Base-by-base conservation (phyloP, 2,113 vertebrate species). In the Lycaon pictus region DNA sequence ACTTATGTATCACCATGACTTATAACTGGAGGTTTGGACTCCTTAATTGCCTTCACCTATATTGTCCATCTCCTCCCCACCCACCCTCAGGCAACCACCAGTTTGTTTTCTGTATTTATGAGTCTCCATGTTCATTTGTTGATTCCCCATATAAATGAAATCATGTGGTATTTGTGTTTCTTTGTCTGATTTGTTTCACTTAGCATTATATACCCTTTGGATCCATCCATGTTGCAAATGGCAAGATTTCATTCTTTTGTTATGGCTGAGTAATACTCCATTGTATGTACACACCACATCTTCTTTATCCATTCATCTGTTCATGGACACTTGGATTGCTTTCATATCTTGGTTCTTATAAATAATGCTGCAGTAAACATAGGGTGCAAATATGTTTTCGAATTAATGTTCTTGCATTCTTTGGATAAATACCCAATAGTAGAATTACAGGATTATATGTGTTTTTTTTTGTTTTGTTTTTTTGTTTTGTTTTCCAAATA, bases 401-500 rank as follows among this genome's bases (percentile, higher is more conserved):
- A 76, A 76, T 76, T 76, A 76, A 25, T 76, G 23, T 76, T 48
- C 43, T 76, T 12, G 3, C 27, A 27, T 27, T 51, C 72, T 76
- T 76, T 76, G 72, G 72, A 43, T 37, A 72, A 72, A 43, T 72
- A 72, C 20, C 71, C 35, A 72, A 22, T 37, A 37, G 20, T 27
- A 23, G 72, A 76, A 76, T 76, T 76, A 48, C 43, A 16, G 72
- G 72, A 48, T 76, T 2, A 0, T 76, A 48, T 48, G 72, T 16
- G n/a, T n/a, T n/a, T n/a, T 67, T 62, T 9, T 11, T 62, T 35
- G 35, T 35, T 67, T 16, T 67, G 15, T 43, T 74, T 16, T 15
- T 48, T 48, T 76, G 60, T 90, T 69, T 82, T 37, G 27, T 97
- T 93, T 98, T 91, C 97, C 97, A 97, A 97, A 72, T 56, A 96